Conservation (phyloP, 2,888 invertebrate species). For the Emmelina monodactyla region DNA sequence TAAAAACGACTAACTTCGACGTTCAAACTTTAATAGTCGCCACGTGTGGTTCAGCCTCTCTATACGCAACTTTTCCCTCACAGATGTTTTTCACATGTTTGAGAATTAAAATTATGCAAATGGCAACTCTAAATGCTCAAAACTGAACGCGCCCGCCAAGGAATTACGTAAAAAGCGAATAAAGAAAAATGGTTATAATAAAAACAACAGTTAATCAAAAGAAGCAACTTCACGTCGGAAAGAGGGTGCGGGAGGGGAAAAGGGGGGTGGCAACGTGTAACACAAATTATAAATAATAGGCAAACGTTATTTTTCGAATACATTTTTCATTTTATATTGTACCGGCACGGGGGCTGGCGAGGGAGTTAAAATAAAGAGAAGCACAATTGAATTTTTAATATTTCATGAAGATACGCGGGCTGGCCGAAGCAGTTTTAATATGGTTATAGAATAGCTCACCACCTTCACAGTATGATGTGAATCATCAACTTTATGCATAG, state of each 20-base stretch:
- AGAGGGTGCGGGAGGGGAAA: constrained; percentile 4
- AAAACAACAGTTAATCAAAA: constrained; percentile 3
- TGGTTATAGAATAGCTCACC: too few relatives aligned
- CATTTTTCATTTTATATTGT: constrained; percentile 65
- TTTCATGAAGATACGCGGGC: constrained; percentile 58
- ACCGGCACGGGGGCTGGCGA: constrained; percentile 40
- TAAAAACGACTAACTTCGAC: constrained; percentile 31
- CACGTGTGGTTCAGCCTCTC: constrained; percentile 27
- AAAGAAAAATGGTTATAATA: constrained; percentile 1
- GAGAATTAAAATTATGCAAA: constrained; percentile 1
- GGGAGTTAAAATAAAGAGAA: constrained; percentile 66
- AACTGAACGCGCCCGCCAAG: constrained; percentile 1
- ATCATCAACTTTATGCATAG: too few relatives aligned
- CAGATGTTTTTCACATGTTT: constrained; percentile 20
- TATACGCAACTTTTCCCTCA: constrained; percentile 23
- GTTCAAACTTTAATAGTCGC: constrained; percentile 32
- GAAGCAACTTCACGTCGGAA: constrained; percentile 2
- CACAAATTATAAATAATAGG: constrained; percentile 63
- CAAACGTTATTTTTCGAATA: constrained; percentile 60
- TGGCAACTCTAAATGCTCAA: constrained; percentile 1
- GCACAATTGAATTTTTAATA: constrained; percentile 68
- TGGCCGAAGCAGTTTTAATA: constrained; percentile 55
- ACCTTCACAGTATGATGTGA: too few relatives aligned
- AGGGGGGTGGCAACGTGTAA: constrained; percentile 28
- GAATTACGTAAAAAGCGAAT: constrained; percentile 1